These are phyloP conservation scores for Hecatera dysodea DNA, from an alignment of 2,888 invertebrate genomes.

Conservation along the genomic window DNA sequence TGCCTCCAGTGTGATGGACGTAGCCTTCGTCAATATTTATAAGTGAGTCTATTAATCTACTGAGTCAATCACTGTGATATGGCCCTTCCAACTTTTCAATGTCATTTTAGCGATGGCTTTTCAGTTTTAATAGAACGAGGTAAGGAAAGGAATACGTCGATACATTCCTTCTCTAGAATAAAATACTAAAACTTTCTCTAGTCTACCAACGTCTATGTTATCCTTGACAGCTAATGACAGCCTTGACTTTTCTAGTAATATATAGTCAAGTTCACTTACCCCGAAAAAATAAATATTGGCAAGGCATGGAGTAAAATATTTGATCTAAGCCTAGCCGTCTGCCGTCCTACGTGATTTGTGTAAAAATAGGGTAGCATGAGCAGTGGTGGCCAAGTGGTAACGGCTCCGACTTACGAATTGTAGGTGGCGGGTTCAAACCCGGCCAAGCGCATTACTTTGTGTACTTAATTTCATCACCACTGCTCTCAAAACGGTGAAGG, in stretches of 20 bases:
- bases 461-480: no score
- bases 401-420: no score
- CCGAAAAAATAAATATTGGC: constrained; percentile 20
- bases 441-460: no score
- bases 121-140: neutral
- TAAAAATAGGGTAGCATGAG: constrained; percentile 9
- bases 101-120: constrained; percentile 4
- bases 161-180: neutral
- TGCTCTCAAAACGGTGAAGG: no score
- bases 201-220: constrained; percentile 1
- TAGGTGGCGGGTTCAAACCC: no score
- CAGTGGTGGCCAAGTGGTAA: no score
- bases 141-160: neutral
- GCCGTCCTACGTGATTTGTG: constrained; percentile 31
- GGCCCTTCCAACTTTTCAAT: constrained; percentile 29
- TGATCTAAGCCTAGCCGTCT: constrained; percentile 28
- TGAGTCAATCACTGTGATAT: constrained; percentile 21
- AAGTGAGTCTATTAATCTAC: constrained; percentile 41
- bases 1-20: constrained; percentile 42
- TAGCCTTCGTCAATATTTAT: constrained; percentile 53
- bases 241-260: constrained; percentile 3
- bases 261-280: constrained; percentile 29
- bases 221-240: constrained; percentile 6
- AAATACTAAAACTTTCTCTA: neutral
- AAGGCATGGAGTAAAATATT: constrained; percentile 16